These are phyloP conservation scores for Meleagris gallopavo DNA, from an alignment of 2,113 vertebrate genomes.

Conservation along the genomic window DNA sequence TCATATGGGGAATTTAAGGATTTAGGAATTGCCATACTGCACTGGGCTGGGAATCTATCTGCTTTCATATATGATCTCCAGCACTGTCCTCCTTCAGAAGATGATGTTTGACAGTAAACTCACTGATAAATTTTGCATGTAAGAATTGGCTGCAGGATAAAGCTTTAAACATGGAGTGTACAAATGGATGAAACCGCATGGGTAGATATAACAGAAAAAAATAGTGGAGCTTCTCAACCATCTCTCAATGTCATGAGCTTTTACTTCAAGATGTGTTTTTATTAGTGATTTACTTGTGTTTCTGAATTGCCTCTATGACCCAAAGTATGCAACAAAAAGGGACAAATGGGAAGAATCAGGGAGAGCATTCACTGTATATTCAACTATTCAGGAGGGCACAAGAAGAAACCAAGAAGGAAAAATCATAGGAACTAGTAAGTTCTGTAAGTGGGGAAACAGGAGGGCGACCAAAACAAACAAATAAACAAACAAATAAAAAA, in stretches of 20 bases:
- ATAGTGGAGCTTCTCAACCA: not conserved
- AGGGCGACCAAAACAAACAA: not conserved
- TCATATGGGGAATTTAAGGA: not conserved
- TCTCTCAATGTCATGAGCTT: not conserved
- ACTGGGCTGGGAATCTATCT: slow-evolving; percentile 2
- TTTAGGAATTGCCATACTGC: slow-evolving; percentile 1
- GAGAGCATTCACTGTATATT: not conserved
- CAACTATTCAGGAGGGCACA: not conserved
- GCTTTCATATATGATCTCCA: slow-evolving; percentile 14
- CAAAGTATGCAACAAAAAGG: not conserved
- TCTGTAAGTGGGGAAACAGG: not conserved
- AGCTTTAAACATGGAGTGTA: not conserved
- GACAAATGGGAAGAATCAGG: not conserved
- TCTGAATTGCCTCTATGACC: fast-evolving
- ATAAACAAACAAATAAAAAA: not conserved
- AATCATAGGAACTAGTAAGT: not conserved
- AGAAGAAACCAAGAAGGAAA: not conserved
- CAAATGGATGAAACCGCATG: not conserved
- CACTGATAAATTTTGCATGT: slow-evolving; percentile 31
- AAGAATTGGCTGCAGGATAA: not conserved
- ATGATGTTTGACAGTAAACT: slow-evolving; percentile 31
- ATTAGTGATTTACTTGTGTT: not conserved
- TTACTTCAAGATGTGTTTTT: not conserved
- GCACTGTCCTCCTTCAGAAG: slow-evolving; percentile 15
- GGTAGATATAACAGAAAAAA: not conserved